Percentiles rank a stretch among this genome's conserved stretches.
Evolutionary conservation across 1,140 invertebrate genomes (phyloP).

Genomic region (Drosophila orena): DNA sequence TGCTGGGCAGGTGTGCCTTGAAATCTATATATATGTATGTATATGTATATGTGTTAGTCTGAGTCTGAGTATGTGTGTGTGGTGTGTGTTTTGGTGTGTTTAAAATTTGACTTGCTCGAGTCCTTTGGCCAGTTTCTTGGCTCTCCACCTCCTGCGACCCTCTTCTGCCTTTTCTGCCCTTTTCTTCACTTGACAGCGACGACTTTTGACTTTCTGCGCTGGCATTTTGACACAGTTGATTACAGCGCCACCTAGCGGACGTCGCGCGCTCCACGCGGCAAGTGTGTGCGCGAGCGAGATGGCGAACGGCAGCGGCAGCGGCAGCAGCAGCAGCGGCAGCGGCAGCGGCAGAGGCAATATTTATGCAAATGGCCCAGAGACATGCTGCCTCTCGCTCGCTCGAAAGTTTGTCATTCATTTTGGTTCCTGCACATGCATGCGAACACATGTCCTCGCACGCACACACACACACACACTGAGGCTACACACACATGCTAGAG

Average conservation of each 20-base stretch:
- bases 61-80: conserved; percentile 2
- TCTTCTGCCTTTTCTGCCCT: conserved; percentile 46
- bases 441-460: conserved; percentile 52
- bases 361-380: conserved; percentile 72
- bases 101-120: conserved; percentile 63
- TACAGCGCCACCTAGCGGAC: conserved; percentile 75
- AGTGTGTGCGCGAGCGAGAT: conserved; percentile 17
- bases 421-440: conserved; percentile 38
- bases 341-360: conserved; percentile 51
- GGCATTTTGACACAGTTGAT: conserved; percentile 82
- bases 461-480: conserved; percentile 4
- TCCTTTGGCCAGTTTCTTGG: conserved; percentile 9
- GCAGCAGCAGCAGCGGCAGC: background rate
- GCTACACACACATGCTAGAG: background rate
- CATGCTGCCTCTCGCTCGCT: conserved; percentile 22
- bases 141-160: background rate
- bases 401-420: conserved; percentile 72
- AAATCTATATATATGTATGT: conserved; percentile 41
- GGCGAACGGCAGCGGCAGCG: background rate
- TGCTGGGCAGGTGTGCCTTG: conserved; percentile 71
- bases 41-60: conserved; percentile 8
- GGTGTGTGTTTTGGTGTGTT: conserved; percentile 35
- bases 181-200: conserved; percentile 59
- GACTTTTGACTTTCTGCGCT: conserved; percentile 64
- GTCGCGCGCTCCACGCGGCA: conserved; percentile 16